These are phyloP conservation scores for Notolabrus celidotus DNA, from an alignment of 2,797 vertebrate genomes.

Conservation along the genomic window DNA sequence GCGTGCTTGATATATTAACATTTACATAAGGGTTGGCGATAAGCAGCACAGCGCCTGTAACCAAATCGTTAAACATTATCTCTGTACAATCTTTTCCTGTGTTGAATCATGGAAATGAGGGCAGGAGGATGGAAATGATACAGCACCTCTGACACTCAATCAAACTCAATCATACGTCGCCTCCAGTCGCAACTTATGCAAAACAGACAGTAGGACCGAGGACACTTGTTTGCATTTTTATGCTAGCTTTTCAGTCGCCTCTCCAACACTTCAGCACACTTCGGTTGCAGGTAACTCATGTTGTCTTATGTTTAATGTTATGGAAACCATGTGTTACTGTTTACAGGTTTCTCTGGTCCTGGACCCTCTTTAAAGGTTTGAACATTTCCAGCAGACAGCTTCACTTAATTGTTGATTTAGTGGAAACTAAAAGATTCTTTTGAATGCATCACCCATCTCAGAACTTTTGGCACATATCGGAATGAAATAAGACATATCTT, in stretches of 20 bases:
- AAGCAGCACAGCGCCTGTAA: conserved; percentile 44
- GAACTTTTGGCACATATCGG: too few species aligned
- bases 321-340: neutral
- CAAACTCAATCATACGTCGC: conserved; percentile 36
- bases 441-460: neutral
- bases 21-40: conserved; percentile 55
- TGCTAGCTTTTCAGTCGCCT: neutral
- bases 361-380: neutral
- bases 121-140: conserved; percentile 38
- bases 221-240: conserved; percentile 21
- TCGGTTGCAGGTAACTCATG: neutral
- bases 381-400: neutral
- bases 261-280: neutral
- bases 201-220: conserved; percentile 6
- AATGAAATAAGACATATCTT: too few species aligned
- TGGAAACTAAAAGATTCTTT: neutral
- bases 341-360: neutral
- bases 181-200: conserved; percentile 30
- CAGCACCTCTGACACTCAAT: conserved; percentile 42
- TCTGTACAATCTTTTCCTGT: conserved; percentile 20
- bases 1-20: conserved; percentile 15
- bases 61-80: conserved; percentile 53
- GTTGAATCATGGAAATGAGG: conserved; percentile 54
- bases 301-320: neutral
- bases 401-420: neutral